Evolutionary conservation across 2,888 invertebrate species (phyloP).

Genomic region (Laspeyria flexula): DNA sequence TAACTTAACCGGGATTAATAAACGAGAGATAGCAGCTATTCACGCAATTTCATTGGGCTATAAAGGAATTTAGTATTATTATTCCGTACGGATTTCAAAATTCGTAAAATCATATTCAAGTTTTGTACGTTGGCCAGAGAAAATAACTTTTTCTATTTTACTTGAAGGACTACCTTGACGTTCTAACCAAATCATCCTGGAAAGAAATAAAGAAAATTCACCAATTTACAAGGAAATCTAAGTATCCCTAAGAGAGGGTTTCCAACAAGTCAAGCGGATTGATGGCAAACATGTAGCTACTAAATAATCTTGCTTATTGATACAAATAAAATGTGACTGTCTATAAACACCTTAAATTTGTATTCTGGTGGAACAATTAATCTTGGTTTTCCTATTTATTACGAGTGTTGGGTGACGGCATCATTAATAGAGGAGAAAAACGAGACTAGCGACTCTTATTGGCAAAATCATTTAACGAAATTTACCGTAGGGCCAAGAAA

Average conservation of each 20-base stretch:
- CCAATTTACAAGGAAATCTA: constrained; percentile 27
- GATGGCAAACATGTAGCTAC: too few relatives aligned
- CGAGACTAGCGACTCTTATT: constrained; percentile 13
- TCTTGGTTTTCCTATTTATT: constrained; percentile 33
- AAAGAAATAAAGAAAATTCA: constrained; percentile 22
- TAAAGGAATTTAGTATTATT: background rate
- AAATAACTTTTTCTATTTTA: constrained; percentile 87
- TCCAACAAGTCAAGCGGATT: too few relatives aligned
- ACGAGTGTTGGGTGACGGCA: constrained; percentile 9
- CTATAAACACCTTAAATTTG: constrained; percentile 21
- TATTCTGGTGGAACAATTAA: constrained; percentile 22
- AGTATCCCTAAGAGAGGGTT: too few relatives aligned
- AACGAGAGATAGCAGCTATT: too few relatives aligned
- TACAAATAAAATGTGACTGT: constrained; percentile 18
- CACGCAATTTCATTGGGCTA: too few relatives aligned
- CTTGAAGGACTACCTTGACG: constrained; percentile 91
- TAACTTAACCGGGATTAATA: too few relatives aligned
- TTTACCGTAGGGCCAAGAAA: too few relatives aligned
- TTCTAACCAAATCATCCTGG: constrained; percentile 85
- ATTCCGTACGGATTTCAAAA: constrained; percentile 18
- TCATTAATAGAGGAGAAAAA: constrained; percentile 9
- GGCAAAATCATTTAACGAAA: too few relatives aligned
- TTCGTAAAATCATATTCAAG: background rate
- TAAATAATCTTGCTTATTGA: too few relatives aligned
- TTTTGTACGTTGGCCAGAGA: background rate